These are phyloP conservation scores for Prietella phreatophila DNA, from an alignment of 2,113 vertebrate genomes.

Conservation along the genomic window DNA sequence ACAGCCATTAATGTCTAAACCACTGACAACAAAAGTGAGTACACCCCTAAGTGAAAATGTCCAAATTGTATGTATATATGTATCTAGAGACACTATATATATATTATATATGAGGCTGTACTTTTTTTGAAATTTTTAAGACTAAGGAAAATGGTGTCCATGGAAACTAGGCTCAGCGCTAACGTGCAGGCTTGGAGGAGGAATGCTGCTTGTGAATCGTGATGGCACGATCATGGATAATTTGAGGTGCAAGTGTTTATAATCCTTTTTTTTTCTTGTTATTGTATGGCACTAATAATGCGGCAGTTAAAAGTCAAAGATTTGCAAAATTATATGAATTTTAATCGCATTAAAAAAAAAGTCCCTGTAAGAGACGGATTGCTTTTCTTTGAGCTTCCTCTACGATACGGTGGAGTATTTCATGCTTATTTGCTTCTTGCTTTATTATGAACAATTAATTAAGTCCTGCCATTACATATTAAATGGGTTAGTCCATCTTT, in stretches of 20 bases:
- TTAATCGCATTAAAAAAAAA: neutral
- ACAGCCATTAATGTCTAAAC: too few species aligned
- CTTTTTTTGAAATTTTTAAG: neutral
- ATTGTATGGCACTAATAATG: neutral
- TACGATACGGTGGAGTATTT: neutral
- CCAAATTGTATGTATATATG: too few species aligned
- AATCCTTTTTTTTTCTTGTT: neutral
- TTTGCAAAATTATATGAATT: too few species aligned
- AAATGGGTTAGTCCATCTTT: neutral
- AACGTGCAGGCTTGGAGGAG: neutral
- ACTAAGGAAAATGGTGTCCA: slow-evolving; percentile 28
- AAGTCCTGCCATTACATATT: neutral
- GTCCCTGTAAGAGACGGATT: neutral
- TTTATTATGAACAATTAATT: neutral
- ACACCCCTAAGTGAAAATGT: too few species aligned
- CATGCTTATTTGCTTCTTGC: neutral
- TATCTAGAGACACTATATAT: too few species aligned
- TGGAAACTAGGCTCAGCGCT: slow-evolving; percentile 16
- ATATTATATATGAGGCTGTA: too few species aligned
- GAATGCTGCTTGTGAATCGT: neutral
- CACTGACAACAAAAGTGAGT: too few species aligned
- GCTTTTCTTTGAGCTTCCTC: neutral
- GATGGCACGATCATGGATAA: neutral
- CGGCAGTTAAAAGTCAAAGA: neutral
- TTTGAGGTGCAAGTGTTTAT: neutral